Evolutionary conservation across 2,888 invertebrate species (phyloP), one percentile per base, ranked within the genome.

Genomic region (Andrena fulva): DNA sequence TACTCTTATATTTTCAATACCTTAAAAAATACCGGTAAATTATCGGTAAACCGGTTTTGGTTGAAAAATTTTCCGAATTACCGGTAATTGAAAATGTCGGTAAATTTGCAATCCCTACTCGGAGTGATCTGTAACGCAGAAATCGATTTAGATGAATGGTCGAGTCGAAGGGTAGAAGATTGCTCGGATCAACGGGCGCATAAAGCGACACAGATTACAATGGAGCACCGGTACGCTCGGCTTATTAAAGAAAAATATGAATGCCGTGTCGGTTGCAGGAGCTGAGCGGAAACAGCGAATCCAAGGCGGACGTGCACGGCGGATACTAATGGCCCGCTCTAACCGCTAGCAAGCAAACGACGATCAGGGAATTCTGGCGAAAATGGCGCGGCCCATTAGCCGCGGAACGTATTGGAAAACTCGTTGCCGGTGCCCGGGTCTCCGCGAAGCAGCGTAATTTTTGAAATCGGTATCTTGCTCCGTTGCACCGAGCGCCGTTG

Each of bases 211-310:
- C 7, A 33, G 64, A 35, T 52, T 52, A 72, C 48, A 29, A 50
- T n/a, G 64, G 33, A 4, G 24, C 10, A 5, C 7, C 7, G 10
- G 64, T 3, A 7, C 16, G 50, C 27, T 10, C 60, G 12, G 56
- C 56, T 63, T 77, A 64, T 77, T 71, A 77, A 77, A 77, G 56
- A 50, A 77, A 64, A 72, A 72, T 77, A 77, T 77, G 64, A 77
- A 72, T 77, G 33, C 33, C 31, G 64, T 59, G 77, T 77, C 72
- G 64, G 64, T 48, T 42, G 77, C 74, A 67, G 52, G 64, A 50
- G 59, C 64, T 67, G 52, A 60, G 31, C 60, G 60, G 77, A 52
- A 67, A 60, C 29, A 52, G 27, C 50, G 66, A 60, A 60, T 62
- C 60, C 60, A 12, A 42, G 29, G 33, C 64, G 77, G 64, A 66